Evolutionary conservation across 2,888 invertebrate species (phyloP).

Genomic region (Elgonia sp.): DNA sequence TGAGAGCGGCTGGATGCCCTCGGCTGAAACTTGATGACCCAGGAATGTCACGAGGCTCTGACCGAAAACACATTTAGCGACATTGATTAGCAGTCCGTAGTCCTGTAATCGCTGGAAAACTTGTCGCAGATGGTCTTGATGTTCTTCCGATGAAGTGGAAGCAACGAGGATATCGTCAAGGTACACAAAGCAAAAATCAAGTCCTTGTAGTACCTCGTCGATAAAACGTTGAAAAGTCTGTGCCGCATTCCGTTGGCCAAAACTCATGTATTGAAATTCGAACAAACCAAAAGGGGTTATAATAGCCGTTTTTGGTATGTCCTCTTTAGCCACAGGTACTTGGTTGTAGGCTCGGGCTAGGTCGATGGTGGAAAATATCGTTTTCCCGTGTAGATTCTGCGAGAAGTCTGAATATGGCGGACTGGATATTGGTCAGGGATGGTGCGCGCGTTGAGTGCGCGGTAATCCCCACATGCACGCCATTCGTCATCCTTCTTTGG

Average conservation of each 20-base stretch:
- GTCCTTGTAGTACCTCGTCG: conserved; percentile 18
- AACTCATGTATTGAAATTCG: not conserved
- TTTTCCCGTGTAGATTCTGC: not conserved
- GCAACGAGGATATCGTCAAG: conserved; percentile 56
- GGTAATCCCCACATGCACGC: not conserved
- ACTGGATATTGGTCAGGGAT: too few relatives aligned
- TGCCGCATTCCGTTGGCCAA: not conserved
- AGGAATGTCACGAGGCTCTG: conserved; percentile 42
- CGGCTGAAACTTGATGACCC: conserved; percentile 55
- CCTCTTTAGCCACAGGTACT: not conserved
- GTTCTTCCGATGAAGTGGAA: not conserved
- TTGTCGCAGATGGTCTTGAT: not conserved
- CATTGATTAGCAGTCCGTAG: conserved; percentile 78
- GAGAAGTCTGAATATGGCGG: not conserved
- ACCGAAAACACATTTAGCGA: conserved; percentile 73
- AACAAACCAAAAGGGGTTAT: too few relatives aligned
- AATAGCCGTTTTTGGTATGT: too few relatives aligned
- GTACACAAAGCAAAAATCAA: conserved; percentile 76
- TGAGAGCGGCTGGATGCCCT: conserved; percentile 61
- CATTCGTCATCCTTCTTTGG: not conserved
- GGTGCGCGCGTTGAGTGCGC: not conserved
- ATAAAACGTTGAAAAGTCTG: not conserved
- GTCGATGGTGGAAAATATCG: not conserved
- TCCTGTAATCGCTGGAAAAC: conserved; percentile 56
- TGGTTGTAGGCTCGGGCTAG: not conserved